Percentiles rank a stretch among this genome's conserved stretches.
These are phyloP conservation scores for Cerastoderma edule DNA, from an alignment of 2,888 invertebrate genomes.

Conservation along the genomic window DNA sequence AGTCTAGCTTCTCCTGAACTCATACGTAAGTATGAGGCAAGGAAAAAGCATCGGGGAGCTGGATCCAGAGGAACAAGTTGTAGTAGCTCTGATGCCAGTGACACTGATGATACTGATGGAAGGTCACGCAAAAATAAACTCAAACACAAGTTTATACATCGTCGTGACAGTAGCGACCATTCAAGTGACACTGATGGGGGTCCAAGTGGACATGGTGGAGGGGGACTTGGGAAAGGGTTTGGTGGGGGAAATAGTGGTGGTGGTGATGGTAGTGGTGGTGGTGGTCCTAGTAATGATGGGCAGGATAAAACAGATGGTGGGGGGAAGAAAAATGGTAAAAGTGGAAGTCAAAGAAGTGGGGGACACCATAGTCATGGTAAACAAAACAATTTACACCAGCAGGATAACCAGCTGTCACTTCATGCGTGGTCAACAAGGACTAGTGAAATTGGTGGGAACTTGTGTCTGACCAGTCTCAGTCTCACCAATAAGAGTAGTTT, in stretches of 20 bases:
- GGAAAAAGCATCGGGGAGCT: constrained; percentile 87
- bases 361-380: constrained; percentile 60
- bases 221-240: constrained; percentile 62
- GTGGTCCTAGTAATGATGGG: constrained; percentile 55
- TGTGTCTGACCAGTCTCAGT: constrained; percentile 69
- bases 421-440: constrained; percentile 41
- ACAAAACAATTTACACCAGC: constrained; percentile 53
- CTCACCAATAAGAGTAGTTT: constrained; percentile 67
- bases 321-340: constrained; percentile 62
- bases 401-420: constrained; percentile 38
- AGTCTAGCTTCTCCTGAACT: constrained; percentile 82
- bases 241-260: constrained; percentile 69
- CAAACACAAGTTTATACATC: constrained; percentile 77
- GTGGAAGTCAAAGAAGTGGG: constrained; percentile 59
- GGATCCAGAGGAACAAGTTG: constrained; percentile 91
- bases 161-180: constrained; percentile 82
- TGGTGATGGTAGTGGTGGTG: constrained; percentile 59
- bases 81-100: constrained; percentile 97
- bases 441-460: constrained; percentile 68
- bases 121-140: constrained; percentile 79
- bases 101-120: constrained; percentile 86
- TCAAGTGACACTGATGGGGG: constrained; percentile 83
- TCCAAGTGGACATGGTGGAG: constrained; percentile 71
- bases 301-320: constrained; percentile 67
- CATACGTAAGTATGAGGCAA: constrained; percentile 82